Evolutionary conservation across 30 jellyfish, hydroid and myxozoan species (phyloP).

Genomic region (Aurelia sp.): DNA sequence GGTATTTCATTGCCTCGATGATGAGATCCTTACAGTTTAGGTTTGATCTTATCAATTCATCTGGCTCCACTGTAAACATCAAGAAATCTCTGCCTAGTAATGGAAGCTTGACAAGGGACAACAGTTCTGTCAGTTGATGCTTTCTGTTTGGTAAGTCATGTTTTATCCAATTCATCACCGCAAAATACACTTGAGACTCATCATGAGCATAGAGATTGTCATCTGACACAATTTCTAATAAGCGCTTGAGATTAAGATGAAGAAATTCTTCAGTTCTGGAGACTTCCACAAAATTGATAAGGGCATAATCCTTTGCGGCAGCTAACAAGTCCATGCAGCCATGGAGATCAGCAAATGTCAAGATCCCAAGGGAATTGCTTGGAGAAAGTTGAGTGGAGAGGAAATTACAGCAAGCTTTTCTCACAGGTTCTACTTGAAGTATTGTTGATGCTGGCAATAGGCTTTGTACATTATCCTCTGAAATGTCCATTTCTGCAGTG

Average conservation of each 20-base stretch:
- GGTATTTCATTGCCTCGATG: conserved; percentile 93
- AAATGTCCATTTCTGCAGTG: conserved; percentile 69
- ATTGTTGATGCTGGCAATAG: conserved; percentile 79
- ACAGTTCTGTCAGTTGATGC: conserved; percentile 55
- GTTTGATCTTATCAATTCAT: conserved; percentile 60
- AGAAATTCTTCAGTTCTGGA: conserved; percentile 79
- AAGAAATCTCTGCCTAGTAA: conserved; percentile 78
- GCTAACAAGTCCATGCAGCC: conserved; percentile 54
- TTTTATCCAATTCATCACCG: conserved; percentile 79
- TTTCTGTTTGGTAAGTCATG: conserved; percentile 55
- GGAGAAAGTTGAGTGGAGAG: conserved; percentile 80
- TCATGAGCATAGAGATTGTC: conserved; percentile 69
- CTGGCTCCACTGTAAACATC: conserved; percentile 93
- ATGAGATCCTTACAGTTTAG: conserved; percentile 76
- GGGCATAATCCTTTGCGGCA: conserved; percentile 56
- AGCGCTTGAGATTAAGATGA: conserved; percentile 37
- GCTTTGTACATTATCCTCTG: conserved; percentile 84
- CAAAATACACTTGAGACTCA: conserved; percentile 74
- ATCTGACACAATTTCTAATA: conserved; percentile 61
- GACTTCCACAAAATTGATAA: conserved; percentile 65
- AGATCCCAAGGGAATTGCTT: conserved; percentile 81
- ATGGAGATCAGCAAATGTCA: conserved; percentile 85
- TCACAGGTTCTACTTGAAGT: conserved; percentile 79
- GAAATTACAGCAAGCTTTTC: conserved; percentile 77
- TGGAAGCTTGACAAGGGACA: conserved; percentile 75